Conservation (phyloP, 2,888 invertebrate species). For the Hypercompe scribonia region DNA sequence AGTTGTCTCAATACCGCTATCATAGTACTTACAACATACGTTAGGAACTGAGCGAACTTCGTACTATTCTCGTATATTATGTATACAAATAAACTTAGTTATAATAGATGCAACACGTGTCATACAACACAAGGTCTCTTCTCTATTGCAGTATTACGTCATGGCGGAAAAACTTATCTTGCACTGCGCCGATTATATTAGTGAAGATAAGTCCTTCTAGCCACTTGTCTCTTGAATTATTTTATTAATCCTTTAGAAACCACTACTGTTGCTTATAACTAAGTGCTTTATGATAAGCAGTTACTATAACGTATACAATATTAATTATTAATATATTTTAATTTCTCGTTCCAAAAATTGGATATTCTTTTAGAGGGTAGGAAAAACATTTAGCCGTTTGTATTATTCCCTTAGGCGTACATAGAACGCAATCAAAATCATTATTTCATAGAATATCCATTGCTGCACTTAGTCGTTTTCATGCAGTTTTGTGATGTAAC, state of each 20-base stretch:
- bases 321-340: not conserved
- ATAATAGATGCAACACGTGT: slow-evolving; percentile 58
- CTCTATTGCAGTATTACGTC: slow-evolving; percentile 54
- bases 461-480: not conserved
- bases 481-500: not conserved
- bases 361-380: not conserved
- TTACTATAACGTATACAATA: not conserved
- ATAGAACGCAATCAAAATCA: not conserved
- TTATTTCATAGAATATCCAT: not conserved
- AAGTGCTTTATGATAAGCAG: not conserved
- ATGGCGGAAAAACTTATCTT: slow-evolving; percentile 52
- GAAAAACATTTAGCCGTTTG: not conserved
- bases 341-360: not conserved
- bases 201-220: slow-evolving; percentile 14
- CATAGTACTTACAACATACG: slow-evolving; percentile 20
- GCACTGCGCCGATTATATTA: slow-evolving; percentile 25
- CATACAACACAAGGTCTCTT: slow-evolving; percentile 52
- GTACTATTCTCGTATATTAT: slow-evolving; percentile 32
- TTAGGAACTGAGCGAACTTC: slow-evolving; percentile 36
- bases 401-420: not conserved
- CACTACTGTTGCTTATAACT: slow-evolving; percentile 8
- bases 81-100: slow-evolving; percentile 48
- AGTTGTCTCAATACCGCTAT: not conserved
- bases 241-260: slow-evolving; percentile 10
- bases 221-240: slow-evolving; percentile 13